Evolutionary conservation across 2,888 invertebrate genomes (phyloP), one percentile per base, ranked within the genome.

Genomic region (Julus scandinavius): DNA sequence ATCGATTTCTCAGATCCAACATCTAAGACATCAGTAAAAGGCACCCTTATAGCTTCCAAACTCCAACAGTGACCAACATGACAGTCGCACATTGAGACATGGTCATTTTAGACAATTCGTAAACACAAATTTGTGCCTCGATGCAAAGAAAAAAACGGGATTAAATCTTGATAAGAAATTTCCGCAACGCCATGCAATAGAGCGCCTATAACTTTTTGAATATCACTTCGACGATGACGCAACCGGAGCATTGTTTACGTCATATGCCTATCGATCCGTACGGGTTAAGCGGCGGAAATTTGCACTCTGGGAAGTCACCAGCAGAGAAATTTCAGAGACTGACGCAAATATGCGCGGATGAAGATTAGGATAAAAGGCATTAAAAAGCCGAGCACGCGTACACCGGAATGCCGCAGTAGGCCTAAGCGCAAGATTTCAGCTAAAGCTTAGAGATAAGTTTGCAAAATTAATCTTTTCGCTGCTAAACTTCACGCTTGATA

Each of bases 331-430:
- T 54, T 54, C 58, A n/a, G 58, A 63, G n/a, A 6, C 58, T 63
- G 58, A 63, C 58, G 58, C 58, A 63, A 63, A 63, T 63, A 63
- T 63, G 58, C n/a, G 58, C 58, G 58, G n/a, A 63, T 15, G 58
- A 63, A 63, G 58, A 63, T 63, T 63, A 63, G 58, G 58, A n/a
- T 63, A 63, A 63, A 63, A 63, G 58, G 58, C 58, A 63, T 63
- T 63, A 63, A 63, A 63, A 63, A 63, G 58, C 58, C n/a, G n/a
- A 63, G 58, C n/a, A 54, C 54, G 54, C 54, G 54, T 17, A n/a
- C n/a, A n/a, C n/a, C 58, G 58, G 58, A 63, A 63, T 63, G 58
- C n/a, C 58, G 58, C 58, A 63, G 58, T 63, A 54, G 17, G 54
- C 54, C 54, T 54, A 54, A 54, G 54, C 54, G 58, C n/a, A 63